Conservation (phyloP, 2,113 vertebrate species). For the Anolis sagrei region DNA sequence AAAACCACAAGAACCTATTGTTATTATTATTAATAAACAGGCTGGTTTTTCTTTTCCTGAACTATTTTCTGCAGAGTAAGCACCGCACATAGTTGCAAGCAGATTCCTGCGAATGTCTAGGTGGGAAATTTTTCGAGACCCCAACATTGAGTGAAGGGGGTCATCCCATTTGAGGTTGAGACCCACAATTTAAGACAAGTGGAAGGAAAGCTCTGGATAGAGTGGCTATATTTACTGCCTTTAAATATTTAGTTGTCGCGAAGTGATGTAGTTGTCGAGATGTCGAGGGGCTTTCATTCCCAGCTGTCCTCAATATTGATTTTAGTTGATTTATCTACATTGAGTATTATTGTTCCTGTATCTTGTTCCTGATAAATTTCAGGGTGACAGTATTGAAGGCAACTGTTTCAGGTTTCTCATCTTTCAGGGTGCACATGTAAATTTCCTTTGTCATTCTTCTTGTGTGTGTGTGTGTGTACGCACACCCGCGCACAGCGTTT, state of each 20-base stretch:
- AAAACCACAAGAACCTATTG: too few species aligned
- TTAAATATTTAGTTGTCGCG: constrained; percentile 56
- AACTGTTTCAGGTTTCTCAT: constrained; percentile 45
- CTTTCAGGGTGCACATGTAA: constrained; percentile 24
- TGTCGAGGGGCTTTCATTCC: constrained; percentile 49
- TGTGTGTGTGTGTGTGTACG: not conserved
- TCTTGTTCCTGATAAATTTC: constrained; percentile 46
- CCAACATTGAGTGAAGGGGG: too few species aligned
- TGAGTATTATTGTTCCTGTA: constrained; percentile 53
- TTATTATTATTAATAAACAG: too few species aligned
- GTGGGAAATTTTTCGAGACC: too few species aligned
- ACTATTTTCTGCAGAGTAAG: too few species aligned
- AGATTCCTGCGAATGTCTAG: too few species aligned
- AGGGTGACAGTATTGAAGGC: constrained; percentile 47
- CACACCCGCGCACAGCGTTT: not conserved
- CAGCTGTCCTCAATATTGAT: constrained; percentile 63
- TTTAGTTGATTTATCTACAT: constrained; percentile 65
- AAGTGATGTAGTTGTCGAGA: constrained; percentile 39
- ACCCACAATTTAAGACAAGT: constrained; percentile 8
- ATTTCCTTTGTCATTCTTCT: constrained; percentile 37
- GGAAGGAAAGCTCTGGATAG: constrained; percentile 41
- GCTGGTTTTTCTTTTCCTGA: too few species aligned
- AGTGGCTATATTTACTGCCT: constrained; percentile 41
- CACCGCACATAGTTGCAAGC: too few species aligned
- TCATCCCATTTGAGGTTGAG: too few species aligned